Evolutionary conservation across 2,888 invertebrate species (phyloP).

Genomic region (Catocala nupta): DNA sequence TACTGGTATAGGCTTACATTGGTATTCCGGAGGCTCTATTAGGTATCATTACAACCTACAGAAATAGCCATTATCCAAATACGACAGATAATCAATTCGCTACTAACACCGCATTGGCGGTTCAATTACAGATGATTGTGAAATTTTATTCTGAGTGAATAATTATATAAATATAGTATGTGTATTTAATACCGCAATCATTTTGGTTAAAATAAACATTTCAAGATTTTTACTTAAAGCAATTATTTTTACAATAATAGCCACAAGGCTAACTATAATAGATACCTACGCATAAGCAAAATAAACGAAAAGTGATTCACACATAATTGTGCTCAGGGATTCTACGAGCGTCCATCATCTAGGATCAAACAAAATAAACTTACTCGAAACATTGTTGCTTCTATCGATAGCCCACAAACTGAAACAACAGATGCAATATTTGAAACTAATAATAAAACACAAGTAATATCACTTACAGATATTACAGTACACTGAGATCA

Average conservation of each 20-base stretch:
- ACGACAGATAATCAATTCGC: too few relatives aligned
- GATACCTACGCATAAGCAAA: slow-evolving; percentile 1
- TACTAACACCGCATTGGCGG: too few relatives aligned
- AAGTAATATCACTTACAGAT: slow-evolving; percentile 53
- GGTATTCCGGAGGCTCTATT: too few relatives aligned
- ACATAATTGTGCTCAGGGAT: slow-evolving; percentile 5
- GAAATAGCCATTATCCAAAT: too few relatives aligned
- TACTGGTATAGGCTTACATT: too few relatives aligned
- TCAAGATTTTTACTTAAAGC: too few relatives aligned
- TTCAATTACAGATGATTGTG: too few relatives aligned
- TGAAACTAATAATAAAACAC: slow-evolving; percentile 42
- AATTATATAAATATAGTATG: too few relatives aligned
- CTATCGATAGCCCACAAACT: slow-evolving; percentile 31
- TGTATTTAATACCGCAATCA: too few relatives aligned
- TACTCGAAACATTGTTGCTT: slow-evolving; percentile 13
- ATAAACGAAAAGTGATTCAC: slow-evolving; percentile 5
- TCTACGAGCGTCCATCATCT: neutral
- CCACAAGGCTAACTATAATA: neutral
- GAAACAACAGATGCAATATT: slow-evolving; percentile 34
- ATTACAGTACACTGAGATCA: slow-evolving; percentile 65
- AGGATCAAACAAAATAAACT: slow-evolving; percentile 16
- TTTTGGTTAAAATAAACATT: too few relatives aligned
- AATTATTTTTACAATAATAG: neutral
- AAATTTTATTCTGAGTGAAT: too few relatives aligned
- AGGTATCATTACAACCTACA: too few relatives aligned